phyloP scores from a whole-genome alignment of 2,888 invertebrate species.

The Ophioninae sp. region DNA sequence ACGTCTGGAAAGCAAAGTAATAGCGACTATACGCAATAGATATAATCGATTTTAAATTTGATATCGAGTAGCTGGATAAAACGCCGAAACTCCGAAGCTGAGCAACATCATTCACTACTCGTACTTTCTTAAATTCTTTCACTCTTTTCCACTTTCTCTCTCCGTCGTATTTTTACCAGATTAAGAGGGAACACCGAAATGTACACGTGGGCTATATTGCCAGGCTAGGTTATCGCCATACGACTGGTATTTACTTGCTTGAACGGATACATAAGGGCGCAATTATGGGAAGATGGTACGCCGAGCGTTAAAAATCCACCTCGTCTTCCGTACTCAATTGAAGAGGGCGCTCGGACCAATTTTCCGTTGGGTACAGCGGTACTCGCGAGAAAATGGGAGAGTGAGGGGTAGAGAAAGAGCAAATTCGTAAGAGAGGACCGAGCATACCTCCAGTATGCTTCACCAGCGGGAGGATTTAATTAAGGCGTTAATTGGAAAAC shows the following conservation, averaged over 20 bases:
- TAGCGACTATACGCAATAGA: background rate
- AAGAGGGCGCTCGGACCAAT: conserved; percentile 60
- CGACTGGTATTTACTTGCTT: conserved; percentile 58
- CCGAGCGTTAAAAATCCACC: conserved; percentile 57
- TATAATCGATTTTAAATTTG: background rate
- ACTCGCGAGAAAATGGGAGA: conserved; percentile 1
- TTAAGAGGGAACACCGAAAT: background rate
- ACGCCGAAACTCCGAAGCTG: background rate
- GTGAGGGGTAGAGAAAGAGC: background rate
- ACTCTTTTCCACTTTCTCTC: background rate
- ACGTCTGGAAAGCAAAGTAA: background rate
- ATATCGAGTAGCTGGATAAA: background rate
- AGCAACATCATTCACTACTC: background rate
- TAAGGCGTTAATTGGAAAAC: conserved; percentile 80
- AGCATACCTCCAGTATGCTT: conserved; percentile 43
- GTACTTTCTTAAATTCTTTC: background rate
- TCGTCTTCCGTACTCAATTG: conserved; percentile 68
- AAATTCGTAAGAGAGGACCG: conserved; percentile 15
- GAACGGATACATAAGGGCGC: conserved; percentile 67
- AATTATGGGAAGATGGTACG: conserved; percentile 68
- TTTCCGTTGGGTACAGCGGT: conserved; percentile 46
- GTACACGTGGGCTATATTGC: background rate
- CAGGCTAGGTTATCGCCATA: background rate
- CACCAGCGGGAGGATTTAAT: conserved; percentile 76
- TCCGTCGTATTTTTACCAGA: conserved; percentile 1